Evolutionary conservation across 2,888 invertebrate genomes (phyloP), one percentile per base, ranked within the genome.

Genomic region (Metallyticus violacea): DNA sequence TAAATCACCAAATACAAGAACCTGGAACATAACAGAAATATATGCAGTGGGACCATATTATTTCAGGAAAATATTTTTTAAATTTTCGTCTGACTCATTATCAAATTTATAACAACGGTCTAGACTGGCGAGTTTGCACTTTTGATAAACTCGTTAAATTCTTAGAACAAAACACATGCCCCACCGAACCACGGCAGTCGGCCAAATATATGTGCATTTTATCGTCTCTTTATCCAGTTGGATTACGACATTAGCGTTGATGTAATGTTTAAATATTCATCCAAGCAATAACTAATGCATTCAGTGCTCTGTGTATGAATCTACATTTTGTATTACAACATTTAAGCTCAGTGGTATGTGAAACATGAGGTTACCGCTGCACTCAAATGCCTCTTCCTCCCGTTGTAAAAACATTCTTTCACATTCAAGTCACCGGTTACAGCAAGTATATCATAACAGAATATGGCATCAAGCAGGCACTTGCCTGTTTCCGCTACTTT

Each of bases 401-500:
- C n/a, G n/a, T n/a, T n/a, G n/a, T n/a, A n/a, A n/a, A n/a, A n/a
- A n/a, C 40, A 62, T 62, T 62, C 40, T 62, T 62, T 62, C 40
- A 62, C 40, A 62, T 62, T 22, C 40, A 62, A 62, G 40, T 62
- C 40, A 62, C 40, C 82, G 62, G 82, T 82, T 82, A 76, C 6
- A 76, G 26, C 26, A 76, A 76, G 82, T 82, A 81, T 81, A 82
- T 82, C 62, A 76, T 82, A 82, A 76, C 81, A 81, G 81, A 81
- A 81, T 62, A 62, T 81, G 81, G 81, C 81, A 62, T 81, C 62
- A 82, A 26, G 40, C 81, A 81, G 26, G 82, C 82, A 82, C 82
- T 82, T 82, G 9, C 26, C 82, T 82, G 82, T 82, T 82, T 82
- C 82, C 82, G 27, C n/a, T 76, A 76, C 82, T 76, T 82, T 82